Evolutionary conservation across 1,140 invertebrate genomes (phyloP).

Genomic region (Zaprionus inermis): DNA sequence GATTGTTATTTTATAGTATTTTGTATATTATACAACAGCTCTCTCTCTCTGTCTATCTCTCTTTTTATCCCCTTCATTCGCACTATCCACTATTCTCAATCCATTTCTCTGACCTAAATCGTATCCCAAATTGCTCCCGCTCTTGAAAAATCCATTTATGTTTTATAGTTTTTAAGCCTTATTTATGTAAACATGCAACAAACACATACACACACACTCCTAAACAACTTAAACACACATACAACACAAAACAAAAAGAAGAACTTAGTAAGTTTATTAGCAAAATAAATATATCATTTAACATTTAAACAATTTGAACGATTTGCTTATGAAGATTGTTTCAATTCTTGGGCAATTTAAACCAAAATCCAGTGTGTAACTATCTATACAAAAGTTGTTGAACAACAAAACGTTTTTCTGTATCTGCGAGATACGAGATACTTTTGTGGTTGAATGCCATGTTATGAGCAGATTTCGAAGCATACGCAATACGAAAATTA

Average conservation of each 20-base stretch:
- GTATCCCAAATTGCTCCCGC: slow-evolving; percentile 56
- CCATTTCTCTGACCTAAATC: slow-evolving; percentile 20
- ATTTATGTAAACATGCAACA: slow-evolving; percentile 66
- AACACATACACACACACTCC: slow-evolving; percentile 27
- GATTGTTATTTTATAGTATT: slow-evolving; percentile 55
- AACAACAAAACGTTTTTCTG: slow-evolving; percentile 36
- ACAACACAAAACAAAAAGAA: slow-evolving; percentile 46
- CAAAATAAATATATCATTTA: slow-evolving; percentile 71
- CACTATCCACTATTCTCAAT: slow-evolving; percentile 37
- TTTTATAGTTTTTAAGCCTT: slow-evolving; percentile 79
- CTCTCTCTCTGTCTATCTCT: slow-evolving; percentile 30
- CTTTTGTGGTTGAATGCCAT: slow-evolving; percentile 49
- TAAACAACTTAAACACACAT: slow-evolving; percentile 49
- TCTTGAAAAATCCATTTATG: slow-evolving; percentile 70
- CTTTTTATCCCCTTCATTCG: slow-evolving; percentile 3
- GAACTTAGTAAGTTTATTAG: slow-evolving; percentile 78
- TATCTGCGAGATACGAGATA: slow-evolving; percentile 47
- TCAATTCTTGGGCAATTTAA: slow-evolving; percentile 25
- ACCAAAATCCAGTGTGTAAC: slow-evolving; percentile 34
- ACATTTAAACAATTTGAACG: slow-evolving; percentile 37
- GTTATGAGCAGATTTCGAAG: slow-evolving; percentile 44
- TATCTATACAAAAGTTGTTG: slow-evolving; percentile 43
- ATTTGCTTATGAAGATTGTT: slow-evolving; percentile 44
- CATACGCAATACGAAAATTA: slow-evolving; percentile 35
- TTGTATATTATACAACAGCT: slow-evolving; percentile 46